Evolutionary conservation across 2,113 vertebrate species (phyloP).

Genomic region (Rissa tridactyla): DNA sequence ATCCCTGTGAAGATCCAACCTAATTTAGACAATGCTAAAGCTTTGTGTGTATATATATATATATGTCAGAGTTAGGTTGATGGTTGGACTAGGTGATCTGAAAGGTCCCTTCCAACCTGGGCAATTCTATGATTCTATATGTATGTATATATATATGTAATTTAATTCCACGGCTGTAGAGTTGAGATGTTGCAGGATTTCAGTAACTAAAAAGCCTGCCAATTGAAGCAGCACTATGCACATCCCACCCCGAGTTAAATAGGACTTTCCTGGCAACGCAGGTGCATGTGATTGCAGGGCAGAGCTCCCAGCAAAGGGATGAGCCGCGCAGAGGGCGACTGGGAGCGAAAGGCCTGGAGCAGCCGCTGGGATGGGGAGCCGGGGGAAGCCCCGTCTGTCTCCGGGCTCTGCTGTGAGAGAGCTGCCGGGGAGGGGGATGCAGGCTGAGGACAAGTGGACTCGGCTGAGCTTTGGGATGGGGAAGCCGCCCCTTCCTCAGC

Average conservation of each 20-base stretch:
- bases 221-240: background rate
- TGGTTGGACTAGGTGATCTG: no score
- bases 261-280: background rate
- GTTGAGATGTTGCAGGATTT: background rate
- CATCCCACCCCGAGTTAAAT: background rate
- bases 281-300: background rate
- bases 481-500: background rate
- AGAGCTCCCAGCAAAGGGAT: background rate
- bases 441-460: background rate
- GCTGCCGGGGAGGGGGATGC: background rate
- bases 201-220: background rate
- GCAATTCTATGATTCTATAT: no score
- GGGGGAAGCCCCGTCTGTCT: background rate
- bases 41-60: no score
- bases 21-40: background rate
- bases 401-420: background rate
- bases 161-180: background rate
- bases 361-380: background rate
- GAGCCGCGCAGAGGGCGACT: rapidly evolving
- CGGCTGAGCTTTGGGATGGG: background rate
- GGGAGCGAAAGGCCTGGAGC: background rate
- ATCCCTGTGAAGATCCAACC: background rate
- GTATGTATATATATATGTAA: no score
- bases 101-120: no score
- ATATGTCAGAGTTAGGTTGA: no score